These are phyloP conservation scores for Diadegma fenestrale DNA, from an alignment of 2,888 invertebrate genomes.

Conservation along the genomic window DNA sequence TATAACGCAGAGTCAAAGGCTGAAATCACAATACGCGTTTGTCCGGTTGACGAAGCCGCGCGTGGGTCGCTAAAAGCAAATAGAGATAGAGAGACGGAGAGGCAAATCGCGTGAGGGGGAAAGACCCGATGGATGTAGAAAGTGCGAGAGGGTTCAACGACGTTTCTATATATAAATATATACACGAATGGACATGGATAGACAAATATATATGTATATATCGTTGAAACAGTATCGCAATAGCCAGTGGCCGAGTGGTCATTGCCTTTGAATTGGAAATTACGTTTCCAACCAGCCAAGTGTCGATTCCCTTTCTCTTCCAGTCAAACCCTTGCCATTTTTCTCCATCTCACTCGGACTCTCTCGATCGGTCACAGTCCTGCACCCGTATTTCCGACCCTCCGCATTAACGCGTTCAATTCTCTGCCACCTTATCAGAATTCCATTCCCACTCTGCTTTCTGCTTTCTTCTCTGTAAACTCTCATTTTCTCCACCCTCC, in stretches of 20 bases:
- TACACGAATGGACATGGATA: not conserved
- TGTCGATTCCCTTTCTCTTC: slow-evolving; percentile 79
- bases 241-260: slow-evolving; percentile 80
- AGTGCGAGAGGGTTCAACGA: slow-evolving; percentile 62
- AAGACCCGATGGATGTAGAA: slow-evolving; percentile 51
- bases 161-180: slow-evolving; percentile 20
- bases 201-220: slow-evolving; percentile 3
- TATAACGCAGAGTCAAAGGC: slow-evolving; percentile 81
- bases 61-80: slow-evolving; percentile 78
- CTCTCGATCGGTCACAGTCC: slow-evolving; percentile 28
- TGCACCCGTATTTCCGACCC: slow-evolving; percentile 56
- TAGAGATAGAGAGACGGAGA: slow-evolving; percentile 73
- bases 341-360: slow-evolving; percentile 1
- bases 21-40: slow-evolving; percentile 84
- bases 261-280: slow-evolving; percentile 84
- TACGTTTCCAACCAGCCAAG: slow-evolving; percentile 80
- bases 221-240: slow-evolving; percentile 48
- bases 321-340: slow-evolving; percentile 16
- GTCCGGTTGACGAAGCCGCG: slow-evolving; percentile 83
- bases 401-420: slow-evolving; percentile 63
- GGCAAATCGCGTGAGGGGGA: slow-evolving; percentile 55
- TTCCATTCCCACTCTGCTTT: slow-evolving; percentile 56
- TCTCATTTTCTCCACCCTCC: slow-evolving; percentile 51
- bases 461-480: slow-evolving; percentile 40
- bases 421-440: slow-evolving; percentile 69